Conservation (phyloP, 2,797 vertebrate species). For the Pteropus rufus region DNA sequence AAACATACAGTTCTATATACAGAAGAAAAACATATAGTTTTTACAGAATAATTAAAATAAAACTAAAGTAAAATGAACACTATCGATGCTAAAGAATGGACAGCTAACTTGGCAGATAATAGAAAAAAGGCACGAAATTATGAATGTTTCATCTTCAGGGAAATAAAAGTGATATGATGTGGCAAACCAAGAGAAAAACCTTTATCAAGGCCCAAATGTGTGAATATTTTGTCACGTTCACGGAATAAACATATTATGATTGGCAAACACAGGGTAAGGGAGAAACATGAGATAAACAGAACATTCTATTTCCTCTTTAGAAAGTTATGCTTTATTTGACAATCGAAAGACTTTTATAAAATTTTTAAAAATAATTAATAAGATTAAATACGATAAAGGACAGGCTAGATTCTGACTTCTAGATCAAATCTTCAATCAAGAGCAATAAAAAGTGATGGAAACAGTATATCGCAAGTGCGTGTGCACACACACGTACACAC, state of each 20-base stretch:
- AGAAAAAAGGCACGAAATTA: background rate
- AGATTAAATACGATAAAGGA: background rate
- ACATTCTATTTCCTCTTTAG: background rate
- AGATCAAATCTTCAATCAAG: background rate
- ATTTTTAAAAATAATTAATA: background rate
- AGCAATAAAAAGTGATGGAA: background rate
- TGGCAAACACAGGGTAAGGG: background rate
- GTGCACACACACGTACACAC: background rate
- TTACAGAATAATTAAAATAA: background rate
- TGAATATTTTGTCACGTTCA: background rate
- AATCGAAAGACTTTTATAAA: background rate
- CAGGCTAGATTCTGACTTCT: background rate
- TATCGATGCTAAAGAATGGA: background rate
- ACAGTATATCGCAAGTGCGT: no score
- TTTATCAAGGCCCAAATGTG: background rate
- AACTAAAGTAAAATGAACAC: background rate
- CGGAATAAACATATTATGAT: background rate
- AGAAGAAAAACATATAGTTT: background rate
- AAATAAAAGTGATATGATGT: background rate
- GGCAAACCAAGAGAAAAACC: background rate
- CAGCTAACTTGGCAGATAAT: background rate
- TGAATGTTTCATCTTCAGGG: background rate
- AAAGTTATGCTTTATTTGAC: background rate
- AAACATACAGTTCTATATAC: background rate
- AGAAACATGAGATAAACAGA: background rate